Conservation (phyloP, 2,797 vertebrate species). For the Eremophila alpestris region DNA sequence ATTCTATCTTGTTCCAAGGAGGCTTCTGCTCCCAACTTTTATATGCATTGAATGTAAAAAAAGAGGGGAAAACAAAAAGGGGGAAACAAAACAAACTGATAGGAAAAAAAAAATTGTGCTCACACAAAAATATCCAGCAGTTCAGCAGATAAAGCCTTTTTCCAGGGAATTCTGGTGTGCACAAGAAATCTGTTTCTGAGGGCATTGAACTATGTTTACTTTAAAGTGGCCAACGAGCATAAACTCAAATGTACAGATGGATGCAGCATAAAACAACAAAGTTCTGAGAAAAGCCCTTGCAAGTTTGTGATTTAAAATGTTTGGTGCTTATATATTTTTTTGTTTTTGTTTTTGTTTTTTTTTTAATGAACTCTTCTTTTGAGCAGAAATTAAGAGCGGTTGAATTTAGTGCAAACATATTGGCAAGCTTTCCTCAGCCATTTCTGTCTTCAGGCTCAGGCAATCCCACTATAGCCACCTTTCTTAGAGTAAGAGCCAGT, state of each 20-base stretch:
- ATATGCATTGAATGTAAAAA: constrained; percentile 36
- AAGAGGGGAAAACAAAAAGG: not conserved
- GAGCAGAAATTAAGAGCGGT: constrained; percentile 56
- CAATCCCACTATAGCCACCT: constrained; percentile 68
- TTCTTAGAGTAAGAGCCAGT: constrained; percentile 70
- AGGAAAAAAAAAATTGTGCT: constrained; percentile 64
- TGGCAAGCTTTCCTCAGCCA: constrained; percentile 46
- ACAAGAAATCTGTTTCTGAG: constrained; percentile 63
- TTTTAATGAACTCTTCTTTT: not conserved
- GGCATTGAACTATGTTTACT: constrained; percentile 65
- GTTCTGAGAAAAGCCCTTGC: constrained; percentile 27
- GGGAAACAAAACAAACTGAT: constrained; percentile 63
- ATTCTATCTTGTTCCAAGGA: constrained; percentile 73
- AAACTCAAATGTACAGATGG: constrained; percentile 15
- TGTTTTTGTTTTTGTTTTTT: not conserved
- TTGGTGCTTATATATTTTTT: not conserved
- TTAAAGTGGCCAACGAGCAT: constrained; percentile 39
- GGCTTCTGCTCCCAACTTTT: constrained; percentile 72
- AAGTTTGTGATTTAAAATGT: constrained; percentile 29
- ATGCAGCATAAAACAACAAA: not conserved
- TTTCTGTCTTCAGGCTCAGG: constrained; percentile 62
- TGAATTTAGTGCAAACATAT: constrained; percentile 26
- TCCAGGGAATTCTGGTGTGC: constrained; percentile 62
- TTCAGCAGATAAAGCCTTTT: constrained; percentile 70
- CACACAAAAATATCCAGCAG: constrained; percentile 49